Evolutionary conservation across 2,797 vertebrate genomes (phyloP), one percentile per base, ranked within the genome.

Genomic region (Lepus townsendii): DNA sequence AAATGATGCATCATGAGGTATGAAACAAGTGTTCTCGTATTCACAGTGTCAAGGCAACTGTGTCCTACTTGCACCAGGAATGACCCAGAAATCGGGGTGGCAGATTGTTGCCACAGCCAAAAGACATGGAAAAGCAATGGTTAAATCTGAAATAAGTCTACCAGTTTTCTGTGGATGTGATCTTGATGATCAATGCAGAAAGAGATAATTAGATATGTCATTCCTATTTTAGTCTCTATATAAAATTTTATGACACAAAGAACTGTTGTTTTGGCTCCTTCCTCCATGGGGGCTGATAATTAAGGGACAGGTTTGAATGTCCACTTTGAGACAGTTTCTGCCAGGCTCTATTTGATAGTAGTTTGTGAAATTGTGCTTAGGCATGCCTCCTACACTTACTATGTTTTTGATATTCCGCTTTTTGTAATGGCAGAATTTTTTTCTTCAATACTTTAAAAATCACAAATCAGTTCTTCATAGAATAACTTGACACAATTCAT

Each of bases 331-430:
- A 16, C 17, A 76, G 57, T 88, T 88, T 65, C 24, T 93, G 42
- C 4, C 2, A 35, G 84, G 20, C 27, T 4, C 71, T 85, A 71
- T 66, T 86, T 96, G 14, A 35, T 87, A 83, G 54, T 50, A 83
- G 87, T 96, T 93, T 95, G 27, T 75, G 52, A 90, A 54, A 42
- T 42, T 82, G 1, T 11, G 47, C n/a, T 16, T 16, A 7, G 65
- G 42, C 94, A 80, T 72, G 54, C 94, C 42, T 47, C 1, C 42
- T 47, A 47, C 42, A 47, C 42, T 47, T 47, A 42, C 8, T 47
- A 47, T 47, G 42, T 9, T 97, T 95, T 85, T 90, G 78, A 91
- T 72, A 35, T 38, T 32, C 96, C 50, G 19, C 87, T 96, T 95
- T 96, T 88, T 79, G 93, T 38, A 17, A 90, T 82, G 86, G 93